Conservation (phyloP, 2,888 invertebrate species). For the Ornithoptera priamus region DNA sequence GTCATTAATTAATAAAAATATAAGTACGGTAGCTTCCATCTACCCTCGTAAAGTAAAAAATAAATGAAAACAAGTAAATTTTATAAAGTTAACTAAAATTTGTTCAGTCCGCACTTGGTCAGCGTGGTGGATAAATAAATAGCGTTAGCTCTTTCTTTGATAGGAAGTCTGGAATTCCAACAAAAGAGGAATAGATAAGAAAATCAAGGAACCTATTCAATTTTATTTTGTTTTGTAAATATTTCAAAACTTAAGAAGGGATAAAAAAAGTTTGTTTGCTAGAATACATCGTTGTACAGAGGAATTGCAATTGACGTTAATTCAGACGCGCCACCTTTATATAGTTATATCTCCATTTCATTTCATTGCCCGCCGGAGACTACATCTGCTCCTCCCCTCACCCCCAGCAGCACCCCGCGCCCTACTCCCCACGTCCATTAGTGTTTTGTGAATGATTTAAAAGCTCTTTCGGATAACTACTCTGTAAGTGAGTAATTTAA, state of each 20-base stretch:
- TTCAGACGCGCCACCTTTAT: constrained; percentile 72
- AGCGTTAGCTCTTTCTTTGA: too few relatives aligned
- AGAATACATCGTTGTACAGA: constrained; percentile 31
- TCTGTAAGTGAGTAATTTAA: constrained; percentile 80
- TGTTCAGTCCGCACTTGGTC: too few relatives aligned
- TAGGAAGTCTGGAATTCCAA: too few relatives aligned
- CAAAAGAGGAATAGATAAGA: too few relatives aligned
- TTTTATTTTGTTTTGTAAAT: too few relatives aligned
- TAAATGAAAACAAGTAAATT: too few relatives aligned
- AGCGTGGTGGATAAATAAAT: too few relatives aligned
- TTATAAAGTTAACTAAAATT: too few relatives aligned
- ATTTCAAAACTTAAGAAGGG: neutral
- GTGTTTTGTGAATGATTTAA: constrained; percentile 81
- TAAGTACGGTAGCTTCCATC: too few relatives aligned
- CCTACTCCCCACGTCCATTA: constrained; percentile 74
- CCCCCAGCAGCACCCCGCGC: constrained; percentile 42
- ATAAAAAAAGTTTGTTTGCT: constrained; percentile 8
- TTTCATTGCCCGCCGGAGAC: constrained; percentile 76
- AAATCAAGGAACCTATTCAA: too few relatives aligned
- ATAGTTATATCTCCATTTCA: constrained; percentile 72
- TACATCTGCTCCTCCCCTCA: constrained; percentile 62
- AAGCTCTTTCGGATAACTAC: constrained; percentile 81
- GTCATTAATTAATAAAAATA: too few relatives aligned
- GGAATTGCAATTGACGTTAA: constrained; percentile 66
- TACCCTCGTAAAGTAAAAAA: too few relatives aligned